These are phyloP conservation scores for Prionailurus viverrinus DNA, from an alignment of 2,113 vertebrate species.

Conservation along the genomic window DNA sequence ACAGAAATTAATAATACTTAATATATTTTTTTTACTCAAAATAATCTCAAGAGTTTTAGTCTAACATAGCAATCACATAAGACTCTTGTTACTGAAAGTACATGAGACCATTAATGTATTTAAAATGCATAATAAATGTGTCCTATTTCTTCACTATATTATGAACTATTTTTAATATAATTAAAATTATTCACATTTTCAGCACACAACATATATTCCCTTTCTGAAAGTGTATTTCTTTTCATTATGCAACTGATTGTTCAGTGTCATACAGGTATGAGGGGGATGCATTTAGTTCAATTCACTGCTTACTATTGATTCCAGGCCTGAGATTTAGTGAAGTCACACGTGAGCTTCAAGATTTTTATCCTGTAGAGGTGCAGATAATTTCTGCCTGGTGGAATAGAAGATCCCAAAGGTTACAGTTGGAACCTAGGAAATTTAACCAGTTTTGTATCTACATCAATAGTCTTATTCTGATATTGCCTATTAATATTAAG, in stretches of 20 bases:
- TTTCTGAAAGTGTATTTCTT: neutral
- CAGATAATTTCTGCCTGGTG: neutral
- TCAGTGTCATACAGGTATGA: neutral
- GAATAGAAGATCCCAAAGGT: neutral
- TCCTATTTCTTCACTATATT: neutral
- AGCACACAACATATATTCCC: neutral
- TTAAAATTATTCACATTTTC: neutral
- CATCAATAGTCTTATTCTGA: neutral
- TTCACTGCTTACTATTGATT: neutral
- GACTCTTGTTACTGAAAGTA: neutral
- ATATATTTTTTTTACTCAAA: conserved; percentile 1
- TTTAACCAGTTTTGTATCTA: neutral
- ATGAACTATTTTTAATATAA: neutral
- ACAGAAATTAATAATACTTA: conserved; percentile 17
- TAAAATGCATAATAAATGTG: neutral
- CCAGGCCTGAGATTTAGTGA: neutral
- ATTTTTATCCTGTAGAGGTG: neutral
- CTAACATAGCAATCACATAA: neutral
- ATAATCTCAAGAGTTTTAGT: conserved; percentile 13
- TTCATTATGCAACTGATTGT: neutral
- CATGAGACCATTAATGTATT: neutral
- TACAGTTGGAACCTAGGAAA: neutral
- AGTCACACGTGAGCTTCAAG: neutral
- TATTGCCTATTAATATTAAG: neutral
- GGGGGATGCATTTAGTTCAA: neutral